Evolutionary conservation across 2,113 vertebrate species (phyloP), one percentile per base, ranked within the genome.

Genomic region (Corythoichthys intestinalis): DNA sequence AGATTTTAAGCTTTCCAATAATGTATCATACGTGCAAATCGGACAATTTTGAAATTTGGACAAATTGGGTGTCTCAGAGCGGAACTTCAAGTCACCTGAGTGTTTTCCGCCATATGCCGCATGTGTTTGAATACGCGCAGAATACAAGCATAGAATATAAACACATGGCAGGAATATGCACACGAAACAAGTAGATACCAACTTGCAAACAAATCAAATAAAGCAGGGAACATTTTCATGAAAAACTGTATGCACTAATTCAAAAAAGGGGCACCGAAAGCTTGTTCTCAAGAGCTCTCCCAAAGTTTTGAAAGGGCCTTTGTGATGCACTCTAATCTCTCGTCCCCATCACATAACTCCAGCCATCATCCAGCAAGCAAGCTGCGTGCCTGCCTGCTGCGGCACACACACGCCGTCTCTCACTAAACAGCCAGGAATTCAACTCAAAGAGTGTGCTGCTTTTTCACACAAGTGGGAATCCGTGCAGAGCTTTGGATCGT

Each of bases 241-340:
- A 80, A 66, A 61, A 69, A 38, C 64, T 66, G 60, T 48, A 61
- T n/a, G 52, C 69, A 80, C 74, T 84, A 83, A 87, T 87, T 86
- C 80, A 85, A 89, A 86, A 89, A 34, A 54, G 9, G 8, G 2
- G 7, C 71, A 82, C 81, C 88, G 81, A 84, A 83, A 78, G 79
- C 77, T 71, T 80, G 74, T 82, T 81, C 75, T 69, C 69, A 73
- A 83, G 80, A 88, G 78, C 83, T 80, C 75, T 82, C 85, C 86
- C 71, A 75, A 76, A 73, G 69, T 44, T 47, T 75, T 89, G 79
- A 92, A 89, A 87, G 62, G 78, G 63, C 69, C 86, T 85, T 87
- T 90, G 88, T 91, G 79, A 82, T 79, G 83, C 5, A 65, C 37
- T 80, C 86, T 87, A 90, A 91, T 90, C 86, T 89, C 79, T 69